phyloP scores from a whole-genome alignment of 1,140 invertebrate species.

The Saccostrea echinata region DNA sequence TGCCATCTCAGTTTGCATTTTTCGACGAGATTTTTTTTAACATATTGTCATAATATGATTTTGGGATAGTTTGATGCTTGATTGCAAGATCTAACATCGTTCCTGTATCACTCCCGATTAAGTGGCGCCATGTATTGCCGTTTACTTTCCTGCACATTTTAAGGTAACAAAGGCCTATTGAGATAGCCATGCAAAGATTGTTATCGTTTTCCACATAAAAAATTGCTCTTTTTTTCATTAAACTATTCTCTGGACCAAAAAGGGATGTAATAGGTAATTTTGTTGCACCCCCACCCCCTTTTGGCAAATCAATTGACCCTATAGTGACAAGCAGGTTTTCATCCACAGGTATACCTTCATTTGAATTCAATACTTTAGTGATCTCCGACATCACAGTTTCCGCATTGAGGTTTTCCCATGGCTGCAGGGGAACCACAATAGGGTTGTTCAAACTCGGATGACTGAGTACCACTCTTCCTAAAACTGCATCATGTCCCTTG shows the following conservation, averaged over 20 bases:
- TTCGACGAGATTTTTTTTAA: constrained; percentile 32
- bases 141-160: constrained; percentile 42
- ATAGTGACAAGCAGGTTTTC: constrained; percentile 23
- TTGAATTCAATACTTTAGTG: too few species aligned
- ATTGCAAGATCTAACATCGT: constrained; percentile 12
- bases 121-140: constrained; percentile 16
- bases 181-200: too few species aligned
- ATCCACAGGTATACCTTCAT: constrained; percentile 37
- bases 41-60: constrained; percentile 28
- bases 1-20: constrained; percentile 42
- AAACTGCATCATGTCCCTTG: too few species aligned
- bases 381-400: too few species aligned
- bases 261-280: constrained; percentile 32
- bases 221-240: too few species aligned
- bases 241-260: too few species aligned
- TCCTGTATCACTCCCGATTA: background rate
- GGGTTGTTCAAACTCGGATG: too few species aligned
- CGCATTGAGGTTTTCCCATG: too few species aligned
- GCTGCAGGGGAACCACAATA: too few species aligned
- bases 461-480: too few species aligned
- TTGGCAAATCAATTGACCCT: constrained; percentile 40
- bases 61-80: constrained; percentile 22
- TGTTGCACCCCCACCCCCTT: constrained; percentile 15
- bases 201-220: too few species aligned
- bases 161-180: too few species aligned